Base-by-base conservation (phyloP, 2,888 invertebrate species). In the Ctenicera cuprea region DNA sequence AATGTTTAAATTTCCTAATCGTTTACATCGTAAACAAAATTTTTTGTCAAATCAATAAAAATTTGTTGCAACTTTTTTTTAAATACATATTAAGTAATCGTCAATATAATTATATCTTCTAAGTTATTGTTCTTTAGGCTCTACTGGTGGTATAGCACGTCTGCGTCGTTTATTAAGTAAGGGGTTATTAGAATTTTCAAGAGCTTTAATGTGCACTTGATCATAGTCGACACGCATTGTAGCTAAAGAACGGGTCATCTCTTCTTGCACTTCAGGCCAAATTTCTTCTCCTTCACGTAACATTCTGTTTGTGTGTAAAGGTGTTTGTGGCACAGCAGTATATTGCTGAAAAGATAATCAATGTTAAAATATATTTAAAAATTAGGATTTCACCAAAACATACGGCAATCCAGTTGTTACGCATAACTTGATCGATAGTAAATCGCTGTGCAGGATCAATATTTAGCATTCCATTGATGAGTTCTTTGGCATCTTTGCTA, bases 181-280 rank as follows among this genome's bases (percentile, higher is more conserved):
- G 0, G 97, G 92, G 86, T 99, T 99, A 86, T 97, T 98, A 72
- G 97, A 95, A 82, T 95, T 94, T 80, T 96, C 96, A 81, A 99
- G 88, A 5, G 95, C 94, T 87, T 99, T 99, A 76, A 99, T 95
- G 88, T 95, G 95, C 73, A 96, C 93, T 89, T 95, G 95, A 87
- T 99, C 98, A 86, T 97, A 97, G 87, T 98, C 98, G 8, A 99
- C 98, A 66, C 99, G 90, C 99, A 99, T 99, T 63, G 98, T 97
- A 52, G 98, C 98, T 78, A 99, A 88, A 0, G 98, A 98, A 77
- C 97, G 92, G 0, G 97, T 98, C 98, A 99, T 98, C 89, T 99
- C 99, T 87, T 99, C 99, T 88, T 98, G 98, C 4, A 99, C 97
- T 83, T 99, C 98, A 0, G 95, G 95, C 99, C 99, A 99, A 69